These are phyloP conservation scores for Cheiracanthium punctorium DNA, from an alignment of 2,888 invertebrate genomes.

Conservation along the genomic window DNA sequence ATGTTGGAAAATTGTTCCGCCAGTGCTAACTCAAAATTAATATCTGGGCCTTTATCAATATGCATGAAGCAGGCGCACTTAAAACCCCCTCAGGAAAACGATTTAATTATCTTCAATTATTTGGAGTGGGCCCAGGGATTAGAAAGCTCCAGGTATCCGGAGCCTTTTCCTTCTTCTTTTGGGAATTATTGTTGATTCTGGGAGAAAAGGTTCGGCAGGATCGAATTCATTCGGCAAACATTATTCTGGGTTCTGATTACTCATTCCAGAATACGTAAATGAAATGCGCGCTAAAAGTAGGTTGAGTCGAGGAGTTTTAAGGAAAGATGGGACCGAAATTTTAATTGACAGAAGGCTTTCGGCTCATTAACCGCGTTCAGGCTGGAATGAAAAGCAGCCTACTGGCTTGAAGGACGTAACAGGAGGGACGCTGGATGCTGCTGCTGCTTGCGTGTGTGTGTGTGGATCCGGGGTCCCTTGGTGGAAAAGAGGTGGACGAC, in stretches of 20 bases:
- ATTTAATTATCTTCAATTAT: slow-evolving; percentile 69
- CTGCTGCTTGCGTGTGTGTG: not conserved
- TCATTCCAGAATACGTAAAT: slow-evolving; percentile 64
- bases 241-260: slow-evolving; percentile 66
- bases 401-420: not conserved
- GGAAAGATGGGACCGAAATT: slow-evolving; percentile 44
- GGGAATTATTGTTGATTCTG: slow-evolving; percentile 69
- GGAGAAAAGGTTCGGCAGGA: slow-evolving; percentile 15
- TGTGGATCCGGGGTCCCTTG: not conserved
- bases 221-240: slow-evolving; percentile 69
- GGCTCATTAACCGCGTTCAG: slow-evolving; percentile 31
- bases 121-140: slow-evolving; percentile 68
- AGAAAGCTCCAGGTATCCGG: slow-evolving; percentile 38
- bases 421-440: slow-evolving; percentile 2
- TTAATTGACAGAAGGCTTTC: slow-evolving; percentile 62
- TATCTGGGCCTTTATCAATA: slow-evolving; percentile 69
- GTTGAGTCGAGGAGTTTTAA: slow-evolving; percentile 50
- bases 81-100: slow-evolving; percentile 69
- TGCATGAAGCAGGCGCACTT: slow-evolving; percentile 54
- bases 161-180: slow-evolving; percentile 49
- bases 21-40: slow-evolving; percentile 68
- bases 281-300: slow-evolving; percentile 62
- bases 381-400: slow-evolving; percentile 21
- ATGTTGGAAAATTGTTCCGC: slow-evolving; percentile 67
- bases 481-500: slow-evolving; percentile 1